Percentiles rank a stretch among this genome's conserved stretches.
Conservation (phyloP, 2,888 invertebrate genomes). For the Pyrochroa serraticornis region DNA sequence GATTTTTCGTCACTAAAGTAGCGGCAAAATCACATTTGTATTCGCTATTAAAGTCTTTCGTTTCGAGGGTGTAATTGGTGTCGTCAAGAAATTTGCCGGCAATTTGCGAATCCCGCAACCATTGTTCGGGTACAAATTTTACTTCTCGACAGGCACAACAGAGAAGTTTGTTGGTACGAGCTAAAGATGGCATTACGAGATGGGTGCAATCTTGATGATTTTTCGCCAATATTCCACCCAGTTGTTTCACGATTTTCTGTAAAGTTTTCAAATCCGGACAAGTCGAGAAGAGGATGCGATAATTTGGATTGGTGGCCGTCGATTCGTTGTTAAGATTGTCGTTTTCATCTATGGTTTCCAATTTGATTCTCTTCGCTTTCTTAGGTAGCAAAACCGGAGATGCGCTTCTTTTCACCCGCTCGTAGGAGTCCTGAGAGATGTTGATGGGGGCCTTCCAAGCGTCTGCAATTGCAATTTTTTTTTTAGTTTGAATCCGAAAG, state of each 20-base stretch:
- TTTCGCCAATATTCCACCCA: constrained; percentile 83
- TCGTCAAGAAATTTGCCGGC: constrained; percentile 84
- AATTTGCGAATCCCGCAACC: constrained; percentile 84
- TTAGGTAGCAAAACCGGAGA: constrained; percentile 61
- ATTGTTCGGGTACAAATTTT: constrained; percentile 79
- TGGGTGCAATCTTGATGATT: constrained; percentile 84
- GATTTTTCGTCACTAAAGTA: constrained; percentile 73
- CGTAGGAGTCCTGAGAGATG: constrained; percentile 85
- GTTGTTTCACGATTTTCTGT: constrained; percentile 65
- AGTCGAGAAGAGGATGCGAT: constrained; percentile 65
- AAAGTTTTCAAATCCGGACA: constrained; percentile 50
- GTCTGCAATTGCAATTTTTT: constrained; percentile 60
- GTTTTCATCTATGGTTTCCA: constrained; percentile 59
- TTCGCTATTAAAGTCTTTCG: constrained; percentile 78
- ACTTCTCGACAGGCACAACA: constrained; percentile 78
- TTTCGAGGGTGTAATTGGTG: constrained; percentile 73
- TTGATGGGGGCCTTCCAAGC: constrained; percentile 95
- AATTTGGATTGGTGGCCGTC: constrained; percentile 50
- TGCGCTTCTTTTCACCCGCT: constrained; percentile 77
- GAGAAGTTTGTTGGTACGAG: constrained; percentile 85
- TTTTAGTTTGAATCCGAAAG: no score
- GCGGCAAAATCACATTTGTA: constrained; percentile 75
- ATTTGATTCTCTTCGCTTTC: constrained; percentile 63
- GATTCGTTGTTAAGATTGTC: constrained; percentile 43
- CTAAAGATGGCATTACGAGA: constrained; percentile 81